Base-by-base conservation (phyloP, 2,113 vertebrate genomes). In the Acanthisitta chloris region DNA sequence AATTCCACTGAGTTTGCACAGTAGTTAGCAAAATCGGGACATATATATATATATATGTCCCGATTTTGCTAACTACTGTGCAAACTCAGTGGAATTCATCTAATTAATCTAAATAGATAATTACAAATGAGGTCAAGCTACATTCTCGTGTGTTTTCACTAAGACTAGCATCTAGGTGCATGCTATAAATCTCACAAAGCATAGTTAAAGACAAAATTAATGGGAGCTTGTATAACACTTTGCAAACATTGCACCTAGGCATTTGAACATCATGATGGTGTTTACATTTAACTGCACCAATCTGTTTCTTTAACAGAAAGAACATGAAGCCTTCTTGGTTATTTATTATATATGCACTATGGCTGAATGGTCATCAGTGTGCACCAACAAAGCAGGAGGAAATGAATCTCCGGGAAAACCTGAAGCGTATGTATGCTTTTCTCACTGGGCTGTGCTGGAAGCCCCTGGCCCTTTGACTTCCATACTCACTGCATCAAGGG, bases 251-350 rank as follows among this genome's bases (percentile, higher is more conserved):
- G 34, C 12, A 43, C 18, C 6, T 46, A 70, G 64, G 45, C 33
- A 43, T 57, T 23, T 77, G 34, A 70, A 16, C 48, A 74, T 80
- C n/a, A 79, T 28, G n/a, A 45, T 77, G 29, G n/a, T 17, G 28
- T 33, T 94, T 62, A 31, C 34, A 46, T n/a, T 55, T 92, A 87
- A 91, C 34, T 64, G 24, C 71, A 74, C 71, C 1, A 2, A 61
- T 33, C 61, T 72, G 86, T 62, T 94, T 72, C 65, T 90, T 96
- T 78, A 58, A 92, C 86, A 92, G 94, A 91, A 69, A 88, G 89
- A 98, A 92, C 82, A 99, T 99, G 99, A 98, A 96, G 97, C 62
- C 34, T 14, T 91, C 97, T 64, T 94, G 98, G 65, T 38, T 98
- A 90, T 92, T 98, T 88, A 36, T 94, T 34, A 95, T 98, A 25